Base-by-base conservation (phyloP, 2,888 invertebrate genomes). In the Heliconius hortense region DNA sequence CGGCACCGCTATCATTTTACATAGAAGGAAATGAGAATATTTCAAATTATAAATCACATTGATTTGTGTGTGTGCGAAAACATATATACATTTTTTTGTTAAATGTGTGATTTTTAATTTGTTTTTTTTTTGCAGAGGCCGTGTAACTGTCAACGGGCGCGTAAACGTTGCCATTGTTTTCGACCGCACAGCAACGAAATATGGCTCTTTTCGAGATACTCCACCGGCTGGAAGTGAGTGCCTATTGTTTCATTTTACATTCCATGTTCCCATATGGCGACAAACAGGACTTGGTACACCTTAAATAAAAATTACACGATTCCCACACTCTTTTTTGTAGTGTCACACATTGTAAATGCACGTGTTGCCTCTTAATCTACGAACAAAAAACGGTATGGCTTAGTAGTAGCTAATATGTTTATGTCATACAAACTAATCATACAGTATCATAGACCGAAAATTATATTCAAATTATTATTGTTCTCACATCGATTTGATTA, bases 151-250 rank as follows among this genome's bases (percentile, higher is more conserved):
- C 97, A 97, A 87, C 95, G 97, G 80, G 96, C 97, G 82, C 95
- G 97, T 81, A 98, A 98, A 92, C 96, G 98, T 80, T 98, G 98
- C 92, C 97, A 97, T 91, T 98, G 98, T 94, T 98, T 97, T 94
- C 96, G 98, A 86, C 98, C 98, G 81, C 97, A 97, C 94, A 96
- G 97, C 87, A 97, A 97, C 90, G 98, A 98, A 94, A 97, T 97
- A 90, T 99, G 99, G 99, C 95, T 99, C 81, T 99, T 99, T 93
- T 98, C 98, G 88, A 96, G 99, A 86, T 99, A 98, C 93, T 98
- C 98, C 72, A 99, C 98, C 39, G 99, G 99, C 81, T 99, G 99
- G 99, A 97, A 97, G 94, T 94, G 88, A 94, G 94, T 94, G 90
- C 84, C 83, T 81, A 79, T 82, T 86, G 74, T 78, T 76, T 80